Percentiles rank a stretch among this genome's conserved stretches.
Conservation (phyloP, 2,888 invertebrate species). For the Dione vanillae region DNA sequence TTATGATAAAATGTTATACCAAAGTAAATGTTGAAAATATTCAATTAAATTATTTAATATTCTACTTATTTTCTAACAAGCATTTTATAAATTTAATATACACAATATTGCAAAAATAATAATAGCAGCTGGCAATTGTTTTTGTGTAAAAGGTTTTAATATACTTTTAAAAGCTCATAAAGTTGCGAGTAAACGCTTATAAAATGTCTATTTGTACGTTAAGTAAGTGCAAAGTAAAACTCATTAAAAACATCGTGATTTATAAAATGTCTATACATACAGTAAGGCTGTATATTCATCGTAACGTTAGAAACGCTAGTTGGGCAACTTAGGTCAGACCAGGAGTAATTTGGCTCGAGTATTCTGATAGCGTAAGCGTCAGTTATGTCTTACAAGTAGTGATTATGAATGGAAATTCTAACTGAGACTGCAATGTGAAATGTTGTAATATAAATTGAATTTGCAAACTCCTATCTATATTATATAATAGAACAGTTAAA, state of each 20-base stretch:
- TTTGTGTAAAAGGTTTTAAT: constrained; percentile 12
- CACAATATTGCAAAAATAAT: constrained; percentile 3
- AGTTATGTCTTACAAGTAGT: constrained; percentile 27
- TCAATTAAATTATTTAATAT: background rate
- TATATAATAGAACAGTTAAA: too few species aligned
- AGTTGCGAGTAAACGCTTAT: background rate
- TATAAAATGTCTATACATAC: background rate
- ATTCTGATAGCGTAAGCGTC: constrained; percentile 33
- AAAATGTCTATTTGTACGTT: background rate
- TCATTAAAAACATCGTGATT: constrained; percentile 1
- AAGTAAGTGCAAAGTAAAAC: background rate
- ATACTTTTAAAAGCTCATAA: constrained; percentile 20
- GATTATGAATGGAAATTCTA: constrained; percentile 36
- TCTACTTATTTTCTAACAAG: background rate
- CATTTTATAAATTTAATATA: background rate
- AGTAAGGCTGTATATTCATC: constrained; percentile 2
- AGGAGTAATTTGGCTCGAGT: constrained; percentile 23
- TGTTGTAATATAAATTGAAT: constrained; percentile 12
- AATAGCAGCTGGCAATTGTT: constrained; percentile 1
- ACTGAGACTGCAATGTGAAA: background rate
- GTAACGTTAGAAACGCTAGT: constrained; percentile 8
- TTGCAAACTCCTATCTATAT: background rate
- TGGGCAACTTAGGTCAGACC: constrained; percentile 20
- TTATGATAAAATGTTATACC: too few species aligned
- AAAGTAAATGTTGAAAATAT: background rate